phyloP scores from a whole-genome alignment of 2,113 vertebrate species.

The Cephalopterus ornatus region DNA sequence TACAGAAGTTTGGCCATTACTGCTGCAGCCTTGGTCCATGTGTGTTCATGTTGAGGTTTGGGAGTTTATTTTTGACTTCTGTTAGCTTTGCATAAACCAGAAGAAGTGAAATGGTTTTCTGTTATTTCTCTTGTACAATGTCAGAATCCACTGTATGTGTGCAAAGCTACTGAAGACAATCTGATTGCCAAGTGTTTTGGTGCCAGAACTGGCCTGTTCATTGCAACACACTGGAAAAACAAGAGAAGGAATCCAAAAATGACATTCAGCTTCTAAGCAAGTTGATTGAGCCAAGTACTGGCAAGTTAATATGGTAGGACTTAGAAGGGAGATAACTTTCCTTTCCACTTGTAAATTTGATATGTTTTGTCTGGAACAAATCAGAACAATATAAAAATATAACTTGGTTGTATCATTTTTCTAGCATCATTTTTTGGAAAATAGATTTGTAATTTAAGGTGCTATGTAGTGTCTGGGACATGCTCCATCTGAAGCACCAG shows the following conservation, averaged over 20 bases:
- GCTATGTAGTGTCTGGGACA: not conserved
- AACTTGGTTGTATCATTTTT: not conserved
- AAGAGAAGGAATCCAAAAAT: not conserved
- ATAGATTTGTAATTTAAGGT: not conserved
- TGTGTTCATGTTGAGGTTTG: not conserved
- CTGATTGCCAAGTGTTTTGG: not conserved
- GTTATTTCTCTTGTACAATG: not conserved
- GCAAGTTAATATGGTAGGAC: not conserved
- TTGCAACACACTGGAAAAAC: slow-evolving; percentile 19
- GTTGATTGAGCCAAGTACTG: slow-evolving; percentile 19
- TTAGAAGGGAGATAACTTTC: not conserved
- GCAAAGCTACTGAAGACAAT: not conserved
- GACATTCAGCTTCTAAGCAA: not conserved
- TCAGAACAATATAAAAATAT: slow-evolving; percentile 15
- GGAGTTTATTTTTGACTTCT: not conserved
- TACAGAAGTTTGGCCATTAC: not conserved
- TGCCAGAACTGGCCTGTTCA: not conserved
- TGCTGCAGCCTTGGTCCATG: not conserved
- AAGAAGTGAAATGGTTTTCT: not conserved
- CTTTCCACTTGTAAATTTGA: slow-evolving; percentile 23
- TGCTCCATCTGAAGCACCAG: not conserved
- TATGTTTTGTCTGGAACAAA: slow-evolving; percentile 36
- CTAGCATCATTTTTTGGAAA: not conserved
- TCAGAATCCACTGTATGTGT: not conserved
- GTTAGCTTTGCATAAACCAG: not conserved